Evolutionary conservation across 2,888 invertebrate genomes (phyloP).

Genomic region (Mesorhabditis sp.): DNA sequence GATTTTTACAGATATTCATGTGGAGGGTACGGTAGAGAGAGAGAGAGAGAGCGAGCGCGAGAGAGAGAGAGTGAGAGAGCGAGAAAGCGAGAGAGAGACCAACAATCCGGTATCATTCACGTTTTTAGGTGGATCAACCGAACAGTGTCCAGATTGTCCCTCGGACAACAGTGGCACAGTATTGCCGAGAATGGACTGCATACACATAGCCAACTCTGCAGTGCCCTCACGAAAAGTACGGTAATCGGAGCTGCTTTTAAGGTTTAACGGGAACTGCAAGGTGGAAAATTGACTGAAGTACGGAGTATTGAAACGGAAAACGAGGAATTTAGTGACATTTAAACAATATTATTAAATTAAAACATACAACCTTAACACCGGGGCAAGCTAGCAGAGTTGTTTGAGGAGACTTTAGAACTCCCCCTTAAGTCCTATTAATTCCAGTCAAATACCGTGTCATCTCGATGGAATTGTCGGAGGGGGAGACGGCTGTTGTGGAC

Average conservation of each 20-base stretch:
- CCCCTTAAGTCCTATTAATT: not conserved
- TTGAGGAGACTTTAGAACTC: too few species aligned
- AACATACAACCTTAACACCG: not conserved
- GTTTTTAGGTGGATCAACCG: not conserved
- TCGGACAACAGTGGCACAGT: not conserved
- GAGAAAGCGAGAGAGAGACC: not conserved
- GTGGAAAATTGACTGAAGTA: not conserved
- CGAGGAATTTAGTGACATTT: not conserved
- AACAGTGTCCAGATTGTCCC: not conserved
- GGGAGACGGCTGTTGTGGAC: not conserved
- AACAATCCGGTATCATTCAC: not conserved
- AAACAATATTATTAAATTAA: not conserved
- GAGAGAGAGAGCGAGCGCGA: not conserved
- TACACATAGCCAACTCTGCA: not conserved
- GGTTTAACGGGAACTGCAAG: not conserved
- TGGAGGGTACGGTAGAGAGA: not conserved
- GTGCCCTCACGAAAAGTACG: not conserved
- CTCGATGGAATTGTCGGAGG: slow-evolving; percentile 2
- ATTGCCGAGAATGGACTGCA: not conserved
- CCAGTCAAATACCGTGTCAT: not conserved
- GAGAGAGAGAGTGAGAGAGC: not conserved
- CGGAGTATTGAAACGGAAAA: not conserved
- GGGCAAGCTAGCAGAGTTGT: too few species aligned
- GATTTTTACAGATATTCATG: not conserved
- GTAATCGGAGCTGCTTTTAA: not conserved